A percentile compares a stretch with the other conserved stretches of the same genome.
Evolutionary conservation across 2,797 vertebrate species (phyloP).

Genomic region (Emydoidea blandingii): DNA sequence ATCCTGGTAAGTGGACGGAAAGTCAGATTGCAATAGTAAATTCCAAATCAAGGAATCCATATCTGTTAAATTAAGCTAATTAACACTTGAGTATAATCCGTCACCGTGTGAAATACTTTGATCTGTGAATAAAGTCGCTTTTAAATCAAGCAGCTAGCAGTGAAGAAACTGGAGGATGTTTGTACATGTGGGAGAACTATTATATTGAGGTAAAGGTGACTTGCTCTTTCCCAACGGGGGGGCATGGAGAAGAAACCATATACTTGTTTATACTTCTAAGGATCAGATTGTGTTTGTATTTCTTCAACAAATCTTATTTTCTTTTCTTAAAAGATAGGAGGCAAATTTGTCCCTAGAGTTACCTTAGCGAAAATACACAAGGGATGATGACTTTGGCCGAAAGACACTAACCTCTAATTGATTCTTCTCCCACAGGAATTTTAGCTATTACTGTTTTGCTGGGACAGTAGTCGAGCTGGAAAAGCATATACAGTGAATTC

Average conservation of each 20-base stretch:
- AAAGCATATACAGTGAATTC: background rate
- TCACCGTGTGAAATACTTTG: background rate
- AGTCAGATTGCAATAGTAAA: background rate
- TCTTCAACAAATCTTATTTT: background rate
- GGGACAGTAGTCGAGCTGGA: background rate
- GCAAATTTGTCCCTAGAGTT: background rate
- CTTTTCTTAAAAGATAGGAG: background rate
- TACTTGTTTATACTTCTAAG: background rate
- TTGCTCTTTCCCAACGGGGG: background rate
- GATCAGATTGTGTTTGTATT: background rate
- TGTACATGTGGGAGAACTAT: background rate
- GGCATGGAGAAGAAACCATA: background rate
- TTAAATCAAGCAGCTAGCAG: slow-evolving; percentile 11
- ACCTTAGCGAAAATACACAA: background rate
- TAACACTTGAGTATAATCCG: slow-evolving; percentile 1
- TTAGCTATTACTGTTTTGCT: background rate
- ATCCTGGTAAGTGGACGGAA: background rate
- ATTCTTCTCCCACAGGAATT: background rate
- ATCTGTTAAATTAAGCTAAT: slow-evolving; percentile 12
- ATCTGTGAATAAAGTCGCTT: slow-evolving; percentile 16
- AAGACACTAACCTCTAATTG: background rate
- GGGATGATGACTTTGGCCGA: background rate
- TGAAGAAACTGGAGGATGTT: background rate
- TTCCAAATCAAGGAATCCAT: slow-evolving; percentile 33
- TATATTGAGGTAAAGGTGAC: background rate